Evolutionary conservation across 2,888 invertebrate species (phyloP).

Genomic region (Troglohyphantes excavatus): DNA sequence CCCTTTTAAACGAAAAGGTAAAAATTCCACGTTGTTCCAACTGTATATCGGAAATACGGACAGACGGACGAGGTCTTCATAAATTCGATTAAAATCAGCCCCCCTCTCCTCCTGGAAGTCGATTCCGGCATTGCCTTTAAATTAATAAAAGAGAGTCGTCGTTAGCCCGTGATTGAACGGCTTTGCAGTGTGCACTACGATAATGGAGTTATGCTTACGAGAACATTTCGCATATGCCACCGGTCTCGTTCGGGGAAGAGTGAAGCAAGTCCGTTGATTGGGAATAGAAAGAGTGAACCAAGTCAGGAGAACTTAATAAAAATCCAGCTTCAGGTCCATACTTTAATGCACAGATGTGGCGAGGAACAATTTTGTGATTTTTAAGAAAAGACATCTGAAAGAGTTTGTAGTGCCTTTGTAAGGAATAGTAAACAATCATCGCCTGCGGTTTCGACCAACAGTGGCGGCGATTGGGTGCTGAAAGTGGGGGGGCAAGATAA

Average conservation of each 20-base stretch:
- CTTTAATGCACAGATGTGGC: no score
- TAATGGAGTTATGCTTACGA: constrained; percentile 75
- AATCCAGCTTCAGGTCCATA: no score
- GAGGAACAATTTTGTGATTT: no score
- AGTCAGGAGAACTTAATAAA: no score
- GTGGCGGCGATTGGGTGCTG: no score
- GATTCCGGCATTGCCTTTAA: constrained; percentile 75
- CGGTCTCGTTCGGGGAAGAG: background rate
- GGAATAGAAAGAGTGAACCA: background rate
- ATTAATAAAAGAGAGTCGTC: constrained; percentile 74
- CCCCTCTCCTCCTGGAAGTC: constrained; percentile 54
- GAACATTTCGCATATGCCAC: constrained; percentile 70
- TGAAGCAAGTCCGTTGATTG: background rate
- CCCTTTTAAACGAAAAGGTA: constrained; percentile 21
- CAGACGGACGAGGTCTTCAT: constrained; percentile 20
- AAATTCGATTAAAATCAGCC: constrained; percentile 76
- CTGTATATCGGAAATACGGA: constrained; percentile 43
- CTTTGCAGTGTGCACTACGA: constrained; percentile 58
- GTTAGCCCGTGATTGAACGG: constrained; percentile 73
- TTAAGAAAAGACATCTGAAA: background rate
- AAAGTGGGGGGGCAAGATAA: no score
- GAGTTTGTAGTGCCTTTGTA: no score
- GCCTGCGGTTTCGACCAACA: no score
- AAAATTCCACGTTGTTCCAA: constrained; percentile 29
- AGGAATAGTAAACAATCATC: no score